Conservation (phyloP, 2,797 vertebrate genomes). For the Parauchenoglanis punctatus region DNA sequence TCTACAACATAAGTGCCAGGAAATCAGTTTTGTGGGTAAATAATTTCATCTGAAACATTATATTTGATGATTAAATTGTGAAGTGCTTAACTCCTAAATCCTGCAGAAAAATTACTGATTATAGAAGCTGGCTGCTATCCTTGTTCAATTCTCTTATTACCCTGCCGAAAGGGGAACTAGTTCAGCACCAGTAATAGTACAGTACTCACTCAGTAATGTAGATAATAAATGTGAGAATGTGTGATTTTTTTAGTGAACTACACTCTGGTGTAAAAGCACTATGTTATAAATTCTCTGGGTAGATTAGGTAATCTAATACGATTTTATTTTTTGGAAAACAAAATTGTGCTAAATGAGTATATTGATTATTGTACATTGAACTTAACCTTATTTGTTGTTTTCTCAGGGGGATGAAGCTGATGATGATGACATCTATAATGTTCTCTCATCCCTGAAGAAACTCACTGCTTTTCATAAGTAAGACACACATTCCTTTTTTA, state of each 20-base stretch:
- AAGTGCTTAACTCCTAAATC: not conserved
- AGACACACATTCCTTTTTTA: slow-evolving; percentile 41
- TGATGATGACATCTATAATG: slow-evolving; percentile 97
- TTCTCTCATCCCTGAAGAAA: slow-evolving; percentile 93
- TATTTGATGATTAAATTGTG: not conserved
- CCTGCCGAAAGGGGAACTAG: not conserved
- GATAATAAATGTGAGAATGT: not conserved
- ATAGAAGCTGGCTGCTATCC: not conserved
- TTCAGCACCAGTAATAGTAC: not conserved
- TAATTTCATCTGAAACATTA: not conserved
- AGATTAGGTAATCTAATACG: not conserved
- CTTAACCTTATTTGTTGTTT: not conserved
- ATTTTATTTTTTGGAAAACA: not conserved
- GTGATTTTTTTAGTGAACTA: not conserved
- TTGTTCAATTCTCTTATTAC: not conserved
- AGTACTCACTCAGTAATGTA: not conserved
- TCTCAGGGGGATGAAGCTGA: slow-evolving; percentile 94
- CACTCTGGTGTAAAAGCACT: not conserved
- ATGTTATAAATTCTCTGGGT: not conserved
- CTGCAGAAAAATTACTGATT: not conserved
- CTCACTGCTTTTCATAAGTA: slow-evolving; percentile 99
- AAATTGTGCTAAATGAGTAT: not conserved
- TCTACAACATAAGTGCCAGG: not conserved
- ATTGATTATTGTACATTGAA: not conserved
- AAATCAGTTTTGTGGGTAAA: not conserved